These are phyloP conservation scores for Electrophaes corylata DNA, from an alignment of 2,888 invertebrate genomes.

Conservation along the genomic window DNA sequence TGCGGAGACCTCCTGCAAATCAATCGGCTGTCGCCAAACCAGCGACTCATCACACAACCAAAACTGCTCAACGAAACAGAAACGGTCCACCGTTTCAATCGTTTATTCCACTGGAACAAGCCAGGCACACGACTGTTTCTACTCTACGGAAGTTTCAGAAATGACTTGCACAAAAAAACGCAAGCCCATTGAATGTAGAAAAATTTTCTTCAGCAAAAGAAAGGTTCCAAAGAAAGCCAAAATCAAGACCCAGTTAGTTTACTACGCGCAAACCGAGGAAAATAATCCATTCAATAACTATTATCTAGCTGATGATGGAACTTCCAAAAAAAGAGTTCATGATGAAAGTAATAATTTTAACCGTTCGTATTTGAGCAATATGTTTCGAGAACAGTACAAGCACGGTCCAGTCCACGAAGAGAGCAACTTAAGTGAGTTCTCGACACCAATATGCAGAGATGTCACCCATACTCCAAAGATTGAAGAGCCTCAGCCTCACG, in stretches of 20 bases:
- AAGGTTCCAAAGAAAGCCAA: constrained; percentile 29
- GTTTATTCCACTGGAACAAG: neutral
- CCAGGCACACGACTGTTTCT: neutral
- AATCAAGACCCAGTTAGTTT: constrained; percentile 29
- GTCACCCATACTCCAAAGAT: neutral
- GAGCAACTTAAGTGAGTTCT: constrained; percentile 59
- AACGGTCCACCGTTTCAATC: constrained; percentile 15
- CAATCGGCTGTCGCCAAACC: constrained; percentile 1
- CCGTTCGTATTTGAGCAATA: constrained; percentile 49
- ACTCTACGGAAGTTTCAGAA: constrained; percentile 4
- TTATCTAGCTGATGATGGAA: constrained; percentile 6
- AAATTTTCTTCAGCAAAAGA: constrained; percentile 27
- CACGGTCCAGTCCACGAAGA: constrained; percentile 48
- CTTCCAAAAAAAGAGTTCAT: constrained; percentile 18
- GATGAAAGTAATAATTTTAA: constrained; percentile 22
- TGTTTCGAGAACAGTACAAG: constrained; percentile 61
- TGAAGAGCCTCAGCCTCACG: constrained; percentile 26
- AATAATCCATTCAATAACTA: constrained; percentile 29
- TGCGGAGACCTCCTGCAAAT: constrained; percentile 11
- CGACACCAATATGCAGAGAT: constrained; percentile 61
- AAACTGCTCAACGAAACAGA: constrained; percentile 1
- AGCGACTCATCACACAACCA: neutral
- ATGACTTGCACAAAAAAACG: constrained; percentile 23
- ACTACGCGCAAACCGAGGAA: constrained; percentile 27
- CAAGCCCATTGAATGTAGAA: constrained; percentile 8